Evolutionary conservation across 1,140 invertebrate species (phyloP).

Genomic region (Tachypleus tridentatus): DNA sequence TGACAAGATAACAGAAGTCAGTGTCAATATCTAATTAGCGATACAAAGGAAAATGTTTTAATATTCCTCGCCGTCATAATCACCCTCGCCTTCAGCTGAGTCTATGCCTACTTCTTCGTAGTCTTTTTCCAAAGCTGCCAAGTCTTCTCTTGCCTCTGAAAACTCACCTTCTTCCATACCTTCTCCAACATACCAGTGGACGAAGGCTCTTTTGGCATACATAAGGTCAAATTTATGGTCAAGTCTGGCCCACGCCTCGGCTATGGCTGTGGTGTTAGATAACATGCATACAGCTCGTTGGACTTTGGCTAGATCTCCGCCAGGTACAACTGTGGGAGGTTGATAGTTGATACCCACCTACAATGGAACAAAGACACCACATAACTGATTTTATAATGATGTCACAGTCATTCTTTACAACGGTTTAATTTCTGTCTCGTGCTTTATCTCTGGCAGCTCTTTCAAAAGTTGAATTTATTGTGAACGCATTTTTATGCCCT

Average conservation of each 20-base stretch:
- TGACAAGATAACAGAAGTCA: too few species aligned
- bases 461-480: too few species aligned
- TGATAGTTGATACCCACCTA: constrained; percentile 38
- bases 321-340: constrained; percentile 47
- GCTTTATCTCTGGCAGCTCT: too few species aligned
- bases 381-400: too few species aligned
- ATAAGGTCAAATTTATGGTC: constrained; percentile 56
- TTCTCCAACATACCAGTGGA: constrained; percentile 75
- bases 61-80: constrained; percentile 36
- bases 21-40: too few species aligned
- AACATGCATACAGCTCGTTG: constrained; percentile 50
- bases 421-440: too few species aligned
- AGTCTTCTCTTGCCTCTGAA: constrained; percentile 71
- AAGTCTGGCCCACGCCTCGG: constrained; percentile 57
- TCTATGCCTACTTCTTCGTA: constrained; percentile 68
- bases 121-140: constrained; percentile 72
- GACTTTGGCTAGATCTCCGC: constrained; percentile 44
- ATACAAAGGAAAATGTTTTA: constrained; percentile 7
- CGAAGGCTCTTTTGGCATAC: constrained; percentile 64
- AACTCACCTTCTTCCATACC: constrained; percentile 79
- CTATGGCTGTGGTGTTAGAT: constrained; percentile 62
- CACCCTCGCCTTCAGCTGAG: constrained; percentile 39
- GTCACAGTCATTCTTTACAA: too few species aligned
- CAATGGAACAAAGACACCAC: too few species aligned
- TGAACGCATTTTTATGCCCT: too few species aligned